Conservation (phyloP, 2,797 vertebrate species). For the Potorous gilbertii region DNA sequence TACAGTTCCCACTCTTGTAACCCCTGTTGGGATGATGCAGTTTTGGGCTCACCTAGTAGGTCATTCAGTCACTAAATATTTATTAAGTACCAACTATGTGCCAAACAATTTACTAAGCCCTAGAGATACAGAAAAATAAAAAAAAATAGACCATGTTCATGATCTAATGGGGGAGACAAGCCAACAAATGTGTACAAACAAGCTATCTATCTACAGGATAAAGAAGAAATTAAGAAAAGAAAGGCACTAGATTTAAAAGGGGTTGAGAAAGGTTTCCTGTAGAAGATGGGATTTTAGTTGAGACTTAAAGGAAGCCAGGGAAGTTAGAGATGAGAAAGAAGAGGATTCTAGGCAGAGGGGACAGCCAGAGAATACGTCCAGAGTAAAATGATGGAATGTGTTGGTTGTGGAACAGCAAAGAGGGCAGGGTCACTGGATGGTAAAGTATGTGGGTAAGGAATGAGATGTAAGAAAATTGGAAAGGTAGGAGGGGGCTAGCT, state of each 20-base stretch:
- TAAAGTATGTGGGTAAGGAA: no score
- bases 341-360: background rate
- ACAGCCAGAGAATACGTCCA: background rate
- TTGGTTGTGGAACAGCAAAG: no score
- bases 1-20: background rate
- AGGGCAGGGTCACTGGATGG: no score
- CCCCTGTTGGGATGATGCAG: background rate
- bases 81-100: background rate
- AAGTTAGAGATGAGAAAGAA: background rate
- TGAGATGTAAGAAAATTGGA: no score
- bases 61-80: constrained; percentile 34
- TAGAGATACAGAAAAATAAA: background rate
- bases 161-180: background rate
- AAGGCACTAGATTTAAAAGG: background rate
- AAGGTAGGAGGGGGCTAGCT: background rate
- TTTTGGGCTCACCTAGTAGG: background rate
- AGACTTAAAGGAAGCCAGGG: background rate
- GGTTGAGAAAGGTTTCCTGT: background rate
- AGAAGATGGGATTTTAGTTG: background rate
- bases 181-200: background rate
- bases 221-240: background rate
- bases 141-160: background rate
- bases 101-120: background rate
- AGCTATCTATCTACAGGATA: background rate
- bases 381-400: no score